phyloP scores from a whole-genome alignment of 2,113 vertebrate species.

The Odobenus rosmarus region DNA sequence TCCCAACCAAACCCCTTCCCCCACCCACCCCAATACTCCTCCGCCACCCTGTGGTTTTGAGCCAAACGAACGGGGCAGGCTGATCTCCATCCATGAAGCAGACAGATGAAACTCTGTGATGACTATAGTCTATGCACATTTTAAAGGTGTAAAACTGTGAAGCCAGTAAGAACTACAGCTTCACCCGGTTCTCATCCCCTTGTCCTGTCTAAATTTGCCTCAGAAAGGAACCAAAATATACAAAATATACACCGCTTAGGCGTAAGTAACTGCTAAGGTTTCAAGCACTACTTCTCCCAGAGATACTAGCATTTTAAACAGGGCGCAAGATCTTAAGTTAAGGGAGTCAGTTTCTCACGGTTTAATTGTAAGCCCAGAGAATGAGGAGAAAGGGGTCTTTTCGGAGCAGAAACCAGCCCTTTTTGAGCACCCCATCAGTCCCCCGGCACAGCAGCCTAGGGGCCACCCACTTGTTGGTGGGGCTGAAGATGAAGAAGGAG shows the following conservation, averaged over 20 bases:
- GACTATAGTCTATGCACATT: neutral
- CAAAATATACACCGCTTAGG: too few species aligned
- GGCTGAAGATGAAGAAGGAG: slow-evolving; percentile 97
- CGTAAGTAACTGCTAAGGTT: neutral
- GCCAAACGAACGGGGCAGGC: accelerated
- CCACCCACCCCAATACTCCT: neutral
- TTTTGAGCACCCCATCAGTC: neutral
- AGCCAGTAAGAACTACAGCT: neutral
- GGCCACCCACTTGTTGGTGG: slow-evolving; percentile 94
- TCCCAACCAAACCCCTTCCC: neutral
- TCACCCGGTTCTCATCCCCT: neutral
- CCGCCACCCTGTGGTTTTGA: neutral
- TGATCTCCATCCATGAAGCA: neutral
- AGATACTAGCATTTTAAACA: neutral
- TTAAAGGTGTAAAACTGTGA: neutral
- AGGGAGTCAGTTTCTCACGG: neutral
- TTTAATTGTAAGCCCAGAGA: neutral
- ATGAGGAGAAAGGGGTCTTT: neutral
- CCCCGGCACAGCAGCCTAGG: accelerated
- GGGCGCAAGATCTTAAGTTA: neutral
- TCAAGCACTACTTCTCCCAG: neutral
- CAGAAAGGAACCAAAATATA: neutral
- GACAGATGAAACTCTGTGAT: neutral
- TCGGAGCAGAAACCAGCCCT: neutral
- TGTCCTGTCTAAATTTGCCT: neutral